Conservation (phyloP, 2,113 vertebrate genomes). For the Ailuropoda melanoleuca region DNA sequence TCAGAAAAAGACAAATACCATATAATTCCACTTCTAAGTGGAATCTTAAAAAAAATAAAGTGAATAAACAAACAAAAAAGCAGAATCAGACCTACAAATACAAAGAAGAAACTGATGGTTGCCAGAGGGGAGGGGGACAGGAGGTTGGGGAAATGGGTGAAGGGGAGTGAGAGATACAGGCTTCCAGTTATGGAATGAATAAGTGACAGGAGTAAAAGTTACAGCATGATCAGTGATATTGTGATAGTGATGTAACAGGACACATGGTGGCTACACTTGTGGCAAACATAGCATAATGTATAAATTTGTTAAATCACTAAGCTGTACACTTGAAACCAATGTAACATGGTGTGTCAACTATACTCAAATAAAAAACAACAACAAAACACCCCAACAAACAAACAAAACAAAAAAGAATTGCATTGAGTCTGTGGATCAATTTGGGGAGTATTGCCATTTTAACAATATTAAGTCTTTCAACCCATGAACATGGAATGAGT, state of each 20-base stretch:
- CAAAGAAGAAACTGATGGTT: neutral
- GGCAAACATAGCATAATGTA: neutral
- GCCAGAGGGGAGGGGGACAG: neutral
- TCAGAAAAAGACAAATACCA: neutral
- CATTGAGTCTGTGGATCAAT: neutral
- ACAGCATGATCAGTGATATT: neutral
- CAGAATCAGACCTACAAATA: neutral
- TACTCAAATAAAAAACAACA: neutral
- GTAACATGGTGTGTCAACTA: neutral
- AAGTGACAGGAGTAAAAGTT: neutral
- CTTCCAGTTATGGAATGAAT: neutral
- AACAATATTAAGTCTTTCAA: neutral
- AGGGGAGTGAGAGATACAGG: neutral
- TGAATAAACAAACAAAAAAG: neutral
- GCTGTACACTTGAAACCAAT: neutral
- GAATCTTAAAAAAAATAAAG: neutral
- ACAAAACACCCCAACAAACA: neutral
- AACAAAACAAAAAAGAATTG: neutral
- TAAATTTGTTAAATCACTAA: neutral
- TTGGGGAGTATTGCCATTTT: neutral
- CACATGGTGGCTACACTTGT: neutral
- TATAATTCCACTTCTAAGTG: neutral
- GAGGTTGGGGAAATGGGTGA: neutral
- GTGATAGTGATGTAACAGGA: neutral
- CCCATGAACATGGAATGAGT: neutral